These are phyloP conservation scores for Glomeris maerens DNA, from an alignment of 1,140 invertebrate species.

Conservation along the genomic window DNA sequence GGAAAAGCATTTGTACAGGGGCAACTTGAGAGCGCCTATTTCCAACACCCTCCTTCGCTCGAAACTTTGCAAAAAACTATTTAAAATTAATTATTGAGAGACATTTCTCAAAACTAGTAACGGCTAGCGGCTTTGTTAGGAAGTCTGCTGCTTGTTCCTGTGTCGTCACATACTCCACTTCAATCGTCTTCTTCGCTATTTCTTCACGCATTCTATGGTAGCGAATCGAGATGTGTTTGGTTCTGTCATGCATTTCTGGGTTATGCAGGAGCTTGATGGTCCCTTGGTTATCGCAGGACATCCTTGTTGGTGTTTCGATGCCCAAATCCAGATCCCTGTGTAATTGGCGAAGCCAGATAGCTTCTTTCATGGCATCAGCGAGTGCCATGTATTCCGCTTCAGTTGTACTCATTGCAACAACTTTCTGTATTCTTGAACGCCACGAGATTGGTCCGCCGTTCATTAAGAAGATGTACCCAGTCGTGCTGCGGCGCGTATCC, in stretches of 20 bases:
- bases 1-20: no score
- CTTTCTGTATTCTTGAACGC: slow-evolving; percentile 19
- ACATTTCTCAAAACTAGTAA: no score
- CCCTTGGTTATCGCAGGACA: not conserved
- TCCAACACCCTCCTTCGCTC: no score
- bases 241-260: not conserved
- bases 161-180: not conserved
- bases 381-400: slow-evolving; percentile 24
- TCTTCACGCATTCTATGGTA: not conserved
- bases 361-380: slow-evolving; percentile 20
- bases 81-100: no score
- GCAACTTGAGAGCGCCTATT: no score
- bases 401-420: slow-evolving; percentile 21
- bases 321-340: not conserved
- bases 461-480: slow-evolving; percentile 15
- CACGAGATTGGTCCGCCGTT: slow-evolving; percentile 17
- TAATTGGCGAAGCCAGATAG: slow-evolving; percentile 16
- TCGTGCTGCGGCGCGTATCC: slow-evolving; percentile 17
- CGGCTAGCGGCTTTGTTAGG: slow-evolving; percentile 1
- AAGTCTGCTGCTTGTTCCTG: not conserved
- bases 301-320: slow-evolving; percentile 2
- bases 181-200: not conserved
- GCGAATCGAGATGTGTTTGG: not conserved
- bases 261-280: not conserved
- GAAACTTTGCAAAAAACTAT: no score